A percentile compares a stretch with the other conserved stretches of the same genome.
phyloP scores from a whole-genome alignment of 2,113 vertebrate species.

The Salvelinus sp. region DNA sequence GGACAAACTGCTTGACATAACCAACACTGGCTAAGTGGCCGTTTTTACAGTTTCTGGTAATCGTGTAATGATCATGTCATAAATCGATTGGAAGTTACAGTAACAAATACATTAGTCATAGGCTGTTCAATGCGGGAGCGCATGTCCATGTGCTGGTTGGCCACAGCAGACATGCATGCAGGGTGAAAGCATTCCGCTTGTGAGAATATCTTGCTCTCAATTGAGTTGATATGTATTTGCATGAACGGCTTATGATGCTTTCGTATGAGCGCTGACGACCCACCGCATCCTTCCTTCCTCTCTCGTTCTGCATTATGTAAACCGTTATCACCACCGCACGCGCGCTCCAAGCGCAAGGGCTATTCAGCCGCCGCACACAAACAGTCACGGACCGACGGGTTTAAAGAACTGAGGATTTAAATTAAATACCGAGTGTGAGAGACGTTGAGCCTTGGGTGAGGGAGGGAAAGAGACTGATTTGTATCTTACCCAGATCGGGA shows the following conservation, averaged over 20 bases:
- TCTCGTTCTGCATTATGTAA: background rate
- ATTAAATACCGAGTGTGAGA: conserved; percentile 65
- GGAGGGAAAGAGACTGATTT: conserved; percentile 59
- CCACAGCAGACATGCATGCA: no score
- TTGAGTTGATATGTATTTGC: no score
- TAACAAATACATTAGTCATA: background rate
- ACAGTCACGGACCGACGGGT: conserved; percentile 40
- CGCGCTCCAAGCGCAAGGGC: background rate
- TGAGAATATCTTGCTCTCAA: no score
- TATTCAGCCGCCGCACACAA: conserved; percentile 13
- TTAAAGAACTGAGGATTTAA: conserved; percentile 71
- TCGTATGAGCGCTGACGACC: background rate
- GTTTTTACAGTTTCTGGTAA: no score
- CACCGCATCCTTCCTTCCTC: background rate
- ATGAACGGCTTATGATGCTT: background rate
- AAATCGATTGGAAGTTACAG: no score
- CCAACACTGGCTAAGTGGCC: no score
- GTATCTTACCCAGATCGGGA: conserved; percentile 65
- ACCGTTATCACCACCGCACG: background rate
- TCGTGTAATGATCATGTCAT: no score
- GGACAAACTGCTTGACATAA: no score
- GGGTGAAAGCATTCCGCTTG: no score
- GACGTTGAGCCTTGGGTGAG: conserved; percentile 52
- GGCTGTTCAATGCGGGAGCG: no score
- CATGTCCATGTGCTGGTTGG: no score